These are phyloP conservation scores for Acrobasis consociella DNA, from an alignment of 2,888 invertebrate species.

Conservation along the genomic window DNA sequence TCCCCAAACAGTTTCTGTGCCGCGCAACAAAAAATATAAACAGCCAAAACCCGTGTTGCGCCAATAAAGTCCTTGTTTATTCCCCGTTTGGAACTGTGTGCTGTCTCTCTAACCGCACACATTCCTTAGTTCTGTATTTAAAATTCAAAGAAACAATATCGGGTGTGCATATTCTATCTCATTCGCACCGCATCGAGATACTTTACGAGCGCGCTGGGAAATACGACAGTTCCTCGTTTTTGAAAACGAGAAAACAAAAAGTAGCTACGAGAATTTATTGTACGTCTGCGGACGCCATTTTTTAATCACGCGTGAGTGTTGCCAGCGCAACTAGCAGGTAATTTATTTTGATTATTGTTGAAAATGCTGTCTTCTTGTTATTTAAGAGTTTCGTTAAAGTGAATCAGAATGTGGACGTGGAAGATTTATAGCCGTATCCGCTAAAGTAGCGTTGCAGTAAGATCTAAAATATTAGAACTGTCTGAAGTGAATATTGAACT, in stretches of 20 bases:
- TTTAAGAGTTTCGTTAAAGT: constrained; percentile 17
- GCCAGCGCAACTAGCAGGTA: constrained; percentile 44
- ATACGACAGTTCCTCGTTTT: constrained; percentile 65
- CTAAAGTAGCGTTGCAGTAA: background rate
- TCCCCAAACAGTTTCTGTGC: constrained; percentile 50
- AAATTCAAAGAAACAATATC: constrained; percentile 80
- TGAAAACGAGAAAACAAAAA: constrained; percentile 53
- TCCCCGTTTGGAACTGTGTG: constrained; percentile 40
- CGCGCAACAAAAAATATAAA: constrained; percentile 40
- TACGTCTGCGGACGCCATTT: constrained; percentile 54
- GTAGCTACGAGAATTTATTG: constrained; percentile 53
- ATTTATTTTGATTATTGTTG: constrained; percentile 39
- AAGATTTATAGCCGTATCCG: constrained; percentile 10
- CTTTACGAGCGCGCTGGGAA: constrained; percentile 73
- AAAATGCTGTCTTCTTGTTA: constrained; percentile 23
- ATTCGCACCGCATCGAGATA: constrained; percentile 59
- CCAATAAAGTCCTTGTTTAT: constrained; percentile 46
- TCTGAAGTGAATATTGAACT: background rate
- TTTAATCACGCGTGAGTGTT: constrained; percentile 58
- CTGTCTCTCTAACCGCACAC: constrained; percentile 39
- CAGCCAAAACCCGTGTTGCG: constrained; percentile 28
- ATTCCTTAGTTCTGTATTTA: constrained; percentile 51
- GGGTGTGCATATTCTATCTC: constrained; percentile 70
- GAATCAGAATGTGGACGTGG: constrained; percentile 4
- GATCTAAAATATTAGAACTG: background rate